phyloP scores from a whole-genome alignment of 2,797 vertebrate genomes.

The Clamator glandarius region DNA sequence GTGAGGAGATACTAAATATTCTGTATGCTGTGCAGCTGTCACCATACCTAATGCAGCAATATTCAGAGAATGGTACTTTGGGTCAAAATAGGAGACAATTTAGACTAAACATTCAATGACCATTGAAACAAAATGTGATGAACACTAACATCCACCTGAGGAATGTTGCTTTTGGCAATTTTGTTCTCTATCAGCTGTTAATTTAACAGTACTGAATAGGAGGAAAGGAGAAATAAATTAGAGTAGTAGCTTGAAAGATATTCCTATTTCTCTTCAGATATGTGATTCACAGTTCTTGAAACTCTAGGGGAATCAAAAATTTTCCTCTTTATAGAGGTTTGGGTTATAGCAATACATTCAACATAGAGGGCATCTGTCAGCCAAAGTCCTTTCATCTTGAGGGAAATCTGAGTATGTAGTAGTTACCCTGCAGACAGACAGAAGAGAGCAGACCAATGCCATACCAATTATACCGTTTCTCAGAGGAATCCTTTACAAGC shows the following conservation, averaged over 20 bases:
- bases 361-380: conserved; percentile 37
- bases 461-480: conserved; percentile 70
- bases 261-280: background rate
- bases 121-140: background rate
- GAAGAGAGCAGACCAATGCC: conserved; percentile 25
- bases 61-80: background rate
- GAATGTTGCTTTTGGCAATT: background rate
- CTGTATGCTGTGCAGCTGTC: background rate
- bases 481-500: conserved; percentile 65
- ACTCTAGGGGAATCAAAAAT: background rate
- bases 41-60: background rate
- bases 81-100: background rate
- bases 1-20: background rate
- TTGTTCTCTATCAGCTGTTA: background rate
- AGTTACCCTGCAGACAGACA: conserved; percentile 49
- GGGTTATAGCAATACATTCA: conserved; percentile 15
- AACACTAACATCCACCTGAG: background rate
- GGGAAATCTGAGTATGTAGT: conserved; percentile 41
- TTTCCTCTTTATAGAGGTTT: background rate
- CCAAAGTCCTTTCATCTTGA: conserved; percentile 46
- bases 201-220: background rate
- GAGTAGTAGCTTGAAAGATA: background rate
- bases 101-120: background rate
- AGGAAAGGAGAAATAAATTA: background rate
- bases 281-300: background rate